These are phyloP conservation scores for Microplitis deprimator DNA, from an alignment of 2,888 invertebrate species.

Conservation along the genomic window DNA sequence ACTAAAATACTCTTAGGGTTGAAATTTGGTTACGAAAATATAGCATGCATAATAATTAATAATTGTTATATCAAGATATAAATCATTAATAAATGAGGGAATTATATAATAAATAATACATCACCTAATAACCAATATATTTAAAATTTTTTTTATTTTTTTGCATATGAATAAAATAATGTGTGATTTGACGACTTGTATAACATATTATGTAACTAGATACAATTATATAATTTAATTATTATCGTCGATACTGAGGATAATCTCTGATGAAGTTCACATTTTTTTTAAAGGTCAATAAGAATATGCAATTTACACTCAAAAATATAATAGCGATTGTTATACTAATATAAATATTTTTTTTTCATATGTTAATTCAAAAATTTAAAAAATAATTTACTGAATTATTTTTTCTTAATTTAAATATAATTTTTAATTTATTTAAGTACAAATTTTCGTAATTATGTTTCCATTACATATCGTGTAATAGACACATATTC, in stretches of 20 bases:
- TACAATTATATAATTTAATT: not conserved
- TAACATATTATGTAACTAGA: not conserved
- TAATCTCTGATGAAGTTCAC: not conserved
- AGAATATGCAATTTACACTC: too few species aligned
- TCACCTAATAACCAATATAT: not conserved
- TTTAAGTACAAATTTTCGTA: too few species aligned
- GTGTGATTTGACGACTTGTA: not conserved
- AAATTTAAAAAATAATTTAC: too few species aligned
- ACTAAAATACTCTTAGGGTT: not conserved
- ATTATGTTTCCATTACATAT: not conserved
- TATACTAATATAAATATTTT: too few species aligned
- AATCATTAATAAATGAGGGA: not conserved
- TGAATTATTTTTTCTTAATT: too few species aligned
- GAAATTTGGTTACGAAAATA: not conserved
- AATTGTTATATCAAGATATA: not conserved
- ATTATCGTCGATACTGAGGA: not conserved
- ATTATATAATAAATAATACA: not conserved
- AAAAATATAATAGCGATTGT: too few species aligned
- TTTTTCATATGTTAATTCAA: too few species aligned
- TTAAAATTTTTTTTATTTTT: not conserved
- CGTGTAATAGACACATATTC: constrained; percentile 1
- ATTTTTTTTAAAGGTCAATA: not conserved
- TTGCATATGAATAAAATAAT: not conserved
- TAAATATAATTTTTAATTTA: too few species aligned
- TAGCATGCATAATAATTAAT: not conserved